phyloP scores from a whole-genome alignment of 2,113 vertebrate genomes.

The Tamias sibiricus region DNA sequence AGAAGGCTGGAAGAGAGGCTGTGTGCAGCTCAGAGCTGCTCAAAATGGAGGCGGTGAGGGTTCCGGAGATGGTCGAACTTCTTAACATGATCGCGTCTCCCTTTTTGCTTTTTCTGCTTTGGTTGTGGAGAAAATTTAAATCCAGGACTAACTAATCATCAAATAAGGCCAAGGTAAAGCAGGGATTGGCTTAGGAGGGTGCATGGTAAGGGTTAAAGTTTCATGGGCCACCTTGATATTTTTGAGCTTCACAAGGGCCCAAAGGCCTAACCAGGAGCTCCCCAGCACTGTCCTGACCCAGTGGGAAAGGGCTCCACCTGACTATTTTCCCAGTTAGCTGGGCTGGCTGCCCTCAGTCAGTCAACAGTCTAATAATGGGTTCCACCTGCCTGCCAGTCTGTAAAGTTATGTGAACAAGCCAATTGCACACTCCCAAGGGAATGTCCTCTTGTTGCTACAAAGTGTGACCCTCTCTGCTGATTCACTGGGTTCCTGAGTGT shows the following conservation, averaged over 20 bases:
- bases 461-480: neutral
- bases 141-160: neutral
- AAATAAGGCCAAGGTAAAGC: neutral
- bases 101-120: neutral
- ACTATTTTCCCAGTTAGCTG: neutral
- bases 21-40: neutral
- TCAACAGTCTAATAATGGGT: too few relatives aligned
- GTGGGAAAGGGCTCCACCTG: neutral
- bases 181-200: neutral
- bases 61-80: rapidly evolving
- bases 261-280: neutral
- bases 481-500: neutral
- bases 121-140: neutral
- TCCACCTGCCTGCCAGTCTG: neutral
- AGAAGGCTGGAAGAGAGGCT: neutral
- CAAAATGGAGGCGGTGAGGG: rapidly evolving
- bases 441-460: neutral
- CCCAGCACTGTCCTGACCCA: neutral
- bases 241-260: neutral
- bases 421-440: neutral
- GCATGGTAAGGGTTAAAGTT: neutral
- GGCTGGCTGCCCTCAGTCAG: neutral
- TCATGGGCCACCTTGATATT: too few relatives aligned
- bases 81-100: neutral
- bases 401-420: neutral